A percentile compares a stretch with the other conserved stretches of the same genome.
These are phyloP conservation scores for Thunnus thynnus DNA, from an alignment of 2,113 vertebrate genomes.

Conservation along the genomic window DNA sequence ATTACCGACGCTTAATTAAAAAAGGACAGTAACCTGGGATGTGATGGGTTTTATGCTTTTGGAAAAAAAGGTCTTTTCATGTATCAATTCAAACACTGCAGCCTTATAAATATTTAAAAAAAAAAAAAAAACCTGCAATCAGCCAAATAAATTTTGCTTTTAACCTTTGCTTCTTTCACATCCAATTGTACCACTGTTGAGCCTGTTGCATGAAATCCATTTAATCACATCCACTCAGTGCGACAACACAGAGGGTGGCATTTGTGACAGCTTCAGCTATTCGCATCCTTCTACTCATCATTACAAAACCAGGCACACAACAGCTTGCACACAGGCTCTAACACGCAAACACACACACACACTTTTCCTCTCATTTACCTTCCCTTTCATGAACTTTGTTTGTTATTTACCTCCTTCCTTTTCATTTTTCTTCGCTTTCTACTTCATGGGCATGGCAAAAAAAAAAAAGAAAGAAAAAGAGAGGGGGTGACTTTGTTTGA, in stretches of 20 bases:
- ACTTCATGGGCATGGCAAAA: slow-evolving; percentile 17
- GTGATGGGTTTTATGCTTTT: not conserved
- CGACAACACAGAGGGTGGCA: slow-evolving; percentile 44
- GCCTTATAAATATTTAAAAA: not conserved
- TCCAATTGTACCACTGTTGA: slow-evolving; percentile 34
- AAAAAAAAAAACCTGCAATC: not conserved
- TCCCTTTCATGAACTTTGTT: slow-evolving; percentile 71
- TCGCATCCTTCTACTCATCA: slow-evolving; percentile 45
- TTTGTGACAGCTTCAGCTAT: slow-evolving; percentile 56
- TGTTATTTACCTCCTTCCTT: slow-evolving; percentile 47
- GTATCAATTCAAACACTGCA: not conserved
- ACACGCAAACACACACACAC: slow-evolving; percentile 1
- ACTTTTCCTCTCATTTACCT: slow-evolving; percentile 53
- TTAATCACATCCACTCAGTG: slow-evolving; percentile 62
- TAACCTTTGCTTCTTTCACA: slow-evolving; percentile 17
- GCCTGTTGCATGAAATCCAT: slow-evolving; percentile 57
- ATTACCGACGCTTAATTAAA: slow-evolving; percentile 26
- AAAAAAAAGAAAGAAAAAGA: not conserved
- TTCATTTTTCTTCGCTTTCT: slow-evolving; percentile 47
- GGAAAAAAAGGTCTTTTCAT: not conserved
- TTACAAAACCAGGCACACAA: slow-evolving; percentile 49
- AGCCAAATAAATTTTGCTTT: slow-evolving; percentile 8
- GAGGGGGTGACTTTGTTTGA: slow-evolving; percentile 63
- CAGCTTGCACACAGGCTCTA: not conserved
- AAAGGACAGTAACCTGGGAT: not conserved